phyloP scores from a whole-genome alignment of 2,888 invertebrate genomes.

The Drosophila suboccidentalis region DNA sequence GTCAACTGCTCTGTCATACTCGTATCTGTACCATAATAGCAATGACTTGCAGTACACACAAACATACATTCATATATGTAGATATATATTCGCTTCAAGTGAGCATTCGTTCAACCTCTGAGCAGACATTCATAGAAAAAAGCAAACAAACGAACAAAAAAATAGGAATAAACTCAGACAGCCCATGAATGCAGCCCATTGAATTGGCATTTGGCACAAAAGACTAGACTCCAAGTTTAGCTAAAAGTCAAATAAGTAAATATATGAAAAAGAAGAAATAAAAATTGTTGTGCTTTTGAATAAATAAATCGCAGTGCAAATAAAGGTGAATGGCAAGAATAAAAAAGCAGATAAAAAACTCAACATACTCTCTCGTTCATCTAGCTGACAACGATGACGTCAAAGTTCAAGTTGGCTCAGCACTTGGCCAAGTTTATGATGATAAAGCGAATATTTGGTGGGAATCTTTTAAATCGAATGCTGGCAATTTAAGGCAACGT shows the following conservation, averaged over 20 bases:
- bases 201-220: conserved; percentile 73
- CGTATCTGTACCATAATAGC: conserved; percentile 28
- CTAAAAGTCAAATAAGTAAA: conserved; percentile 74
- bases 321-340: conserved; percentile 65
- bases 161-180: conserved; percentile 52
- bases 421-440: conserved; percentile 40
- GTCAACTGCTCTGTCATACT: conserved; percentile 46
- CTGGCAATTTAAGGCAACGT: conserved; percentile 32
- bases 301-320: conserved; percentile 69
- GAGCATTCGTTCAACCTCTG: conserved; percentile 47
- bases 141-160: conserved; percentile 58
- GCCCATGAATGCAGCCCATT: conserved; percentile 71
- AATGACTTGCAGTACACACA: conserved; percentile 45
- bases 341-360: conserved; percentile 23
- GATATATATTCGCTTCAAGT: conserved; percentile 25
- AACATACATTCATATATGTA: conserved; percentile 9
- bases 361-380: conserved; percentile 9
- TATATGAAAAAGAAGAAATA: conserved; percentile 33
- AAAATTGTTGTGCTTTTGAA: conserved; percentile 70
- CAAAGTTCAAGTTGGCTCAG: conserved; percentile 44
- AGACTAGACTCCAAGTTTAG: conserved; percentile 74
- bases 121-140: conserved; percentile 47
- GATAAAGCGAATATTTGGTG: conserved; percentile 1
- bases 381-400: conserved; percentile 62
- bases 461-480: conserved; percentile 8